Percentiles rank a stretch among this genome's conserved stretches.
These are phyloP conservation scores for Ashinkailepas kermadecensis DNA, from an alignment of 2,888 invertebrate genomes.

Conservation along the genomic window DNA sequence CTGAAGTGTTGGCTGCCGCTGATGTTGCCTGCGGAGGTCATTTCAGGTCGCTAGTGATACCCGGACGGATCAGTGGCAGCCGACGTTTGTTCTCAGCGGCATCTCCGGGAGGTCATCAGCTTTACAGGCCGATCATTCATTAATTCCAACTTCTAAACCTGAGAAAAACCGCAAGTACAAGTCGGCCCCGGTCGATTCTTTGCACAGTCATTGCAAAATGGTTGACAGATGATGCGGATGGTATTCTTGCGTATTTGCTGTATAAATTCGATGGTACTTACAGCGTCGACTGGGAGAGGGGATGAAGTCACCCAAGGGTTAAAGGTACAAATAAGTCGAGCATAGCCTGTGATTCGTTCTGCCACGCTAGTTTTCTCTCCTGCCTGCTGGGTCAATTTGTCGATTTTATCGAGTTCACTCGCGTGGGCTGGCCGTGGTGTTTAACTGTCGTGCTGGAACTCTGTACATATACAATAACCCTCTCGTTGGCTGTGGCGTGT, in stretches of 20 bases:
- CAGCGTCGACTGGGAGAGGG: not conserved
- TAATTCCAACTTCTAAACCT: not conserved
- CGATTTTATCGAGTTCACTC: conserved; percentile 19
- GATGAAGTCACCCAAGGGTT: conserved; percentile 7
- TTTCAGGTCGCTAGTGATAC: conserved; percentile 5
- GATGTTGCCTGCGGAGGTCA: not conserved
- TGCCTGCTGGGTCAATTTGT: conserved; percentile 16
- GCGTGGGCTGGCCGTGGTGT: conserved; percentile 4
- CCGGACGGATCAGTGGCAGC: not conserved
- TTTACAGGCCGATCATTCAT: not conserved
- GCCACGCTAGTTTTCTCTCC: conserved; percentile 13
- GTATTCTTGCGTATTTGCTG: conserved; percentile 1
- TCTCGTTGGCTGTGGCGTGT: conserved; percentile 13
- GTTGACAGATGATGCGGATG: conserved; percentile 12
- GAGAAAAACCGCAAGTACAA: conserved; percentile 15
- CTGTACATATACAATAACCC: conserved; percentile 5
- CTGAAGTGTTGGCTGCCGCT: not conserved
- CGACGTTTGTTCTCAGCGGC: not conserved
- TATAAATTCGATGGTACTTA: conserved; percentile 15
- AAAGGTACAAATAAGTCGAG: conserved; percentile 20
- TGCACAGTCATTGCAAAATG: conserved; percentile 21
- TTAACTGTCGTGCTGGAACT: conserved; percentile 12
- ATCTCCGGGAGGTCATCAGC: not conserved
- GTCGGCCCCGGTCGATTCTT: conserved; percentile 11
- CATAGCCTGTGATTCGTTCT: conserved; percentile 18